Evolutionary conservation across 2,888 invertebrate species (phyloP), one percentile per base, ranked within the genome.

Genomic region (Agrochola lychnidis): DNA sequence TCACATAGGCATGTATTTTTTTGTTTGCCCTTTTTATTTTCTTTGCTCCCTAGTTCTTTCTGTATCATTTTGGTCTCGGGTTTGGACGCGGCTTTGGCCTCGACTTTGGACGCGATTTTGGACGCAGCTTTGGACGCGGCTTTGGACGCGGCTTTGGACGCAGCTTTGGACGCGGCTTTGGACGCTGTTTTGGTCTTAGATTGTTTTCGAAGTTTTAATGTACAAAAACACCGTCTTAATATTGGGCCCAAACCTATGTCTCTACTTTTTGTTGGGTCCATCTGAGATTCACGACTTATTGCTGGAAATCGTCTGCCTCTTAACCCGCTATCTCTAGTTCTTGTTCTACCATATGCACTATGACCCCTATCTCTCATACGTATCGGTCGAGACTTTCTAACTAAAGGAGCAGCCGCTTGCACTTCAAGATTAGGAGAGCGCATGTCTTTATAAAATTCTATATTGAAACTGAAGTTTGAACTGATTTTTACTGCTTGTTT

Each of bases 401-500:
- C 40, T 14, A 68, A 30, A 57, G 70, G 59, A 70, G 78, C 71
- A 66, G 78, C 78, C 14, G 64, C 67, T 77, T 73, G 76, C 22
- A 67, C 40, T 40, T 76, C 19, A 12, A 25, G 36, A 48, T 67
- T 57, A 48, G 63, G n/a, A 10, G 62, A 45, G 25, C 19, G 19
- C 36, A 73, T 78, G n/a, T 90, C 81, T 85, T 90, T 92, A 79
- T 81, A 89, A 85, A 92, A 91, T 76, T 92, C 91, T n/a, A 92
- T 76, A 74, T 87, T 79, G 73, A 92, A 92, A 76, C 89, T 91
- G 80, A 91, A 88, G 59, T 76, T 89, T 7, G 91, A 91, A 63
- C 89, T 82, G 72, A 91, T 86, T 72, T 79, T 89, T 42, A 90
- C 88, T 66, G 84, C 89, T 78, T 92, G 90, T 74, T 83, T 85